Conservation (phyloP, 2,113 vertebrate genomes). For the Gnathonemus longibarbis region DNA sequence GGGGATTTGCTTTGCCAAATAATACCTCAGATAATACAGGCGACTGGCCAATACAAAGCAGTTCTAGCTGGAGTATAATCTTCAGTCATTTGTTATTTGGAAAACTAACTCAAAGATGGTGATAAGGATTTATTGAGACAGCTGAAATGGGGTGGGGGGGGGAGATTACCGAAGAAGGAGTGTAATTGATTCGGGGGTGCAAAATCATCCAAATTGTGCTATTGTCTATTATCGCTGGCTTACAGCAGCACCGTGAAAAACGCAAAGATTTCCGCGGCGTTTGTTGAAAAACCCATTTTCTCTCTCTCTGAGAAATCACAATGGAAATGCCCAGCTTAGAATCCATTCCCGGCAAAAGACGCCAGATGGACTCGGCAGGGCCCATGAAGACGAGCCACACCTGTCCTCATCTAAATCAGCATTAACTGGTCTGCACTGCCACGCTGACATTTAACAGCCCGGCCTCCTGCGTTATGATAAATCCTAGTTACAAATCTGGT, state of each 20-base stretch:
- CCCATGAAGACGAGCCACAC: background rate
- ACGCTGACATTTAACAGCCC: background rate
- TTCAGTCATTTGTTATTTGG: constrained; percentile 23
- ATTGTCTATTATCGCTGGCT: constrained; percentile 19
- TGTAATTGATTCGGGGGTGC: constrained; percentile 25
- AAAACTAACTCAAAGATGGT: constrained; percentile 15
- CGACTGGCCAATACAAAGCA: constrained; percentile 13
- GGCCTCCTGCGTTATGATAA: background rate
- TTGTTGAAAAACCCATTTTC: constrained; percentile 11
- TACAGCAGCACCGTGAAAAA: constrained; percentile 16
- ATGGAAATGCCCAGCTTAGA: background rate
- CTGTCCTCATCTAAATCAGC: background rate
- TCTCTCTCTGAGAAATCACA: constrained; percentile 2
- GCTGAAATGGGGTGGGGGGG: background rate
- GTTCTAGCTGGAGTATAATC: constrained; percentile 15
- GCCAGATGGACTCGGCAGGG: background rate
- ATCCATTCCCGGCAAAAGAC: background rate
- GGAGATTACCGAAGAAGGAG: constrained; percentile 13
- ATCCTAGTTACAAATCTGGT: background rate
- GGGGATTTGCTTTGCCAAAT: background rate
- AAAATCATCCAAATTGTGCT: constrained; percentile 17
- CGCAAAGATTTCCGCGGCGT: background rate
- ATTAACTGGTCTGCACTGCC: background rate
- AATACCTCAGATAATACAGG: constrained; percentile 11
- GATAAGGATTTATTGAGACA: constrained; percentile 23